A percentile compares a stretch with the other conserved stretches of the same genome.
Evolutionary conservation across 2,888 invertebrate species (phyloP).

Genomic region (Drosophila incognita): DNA sequence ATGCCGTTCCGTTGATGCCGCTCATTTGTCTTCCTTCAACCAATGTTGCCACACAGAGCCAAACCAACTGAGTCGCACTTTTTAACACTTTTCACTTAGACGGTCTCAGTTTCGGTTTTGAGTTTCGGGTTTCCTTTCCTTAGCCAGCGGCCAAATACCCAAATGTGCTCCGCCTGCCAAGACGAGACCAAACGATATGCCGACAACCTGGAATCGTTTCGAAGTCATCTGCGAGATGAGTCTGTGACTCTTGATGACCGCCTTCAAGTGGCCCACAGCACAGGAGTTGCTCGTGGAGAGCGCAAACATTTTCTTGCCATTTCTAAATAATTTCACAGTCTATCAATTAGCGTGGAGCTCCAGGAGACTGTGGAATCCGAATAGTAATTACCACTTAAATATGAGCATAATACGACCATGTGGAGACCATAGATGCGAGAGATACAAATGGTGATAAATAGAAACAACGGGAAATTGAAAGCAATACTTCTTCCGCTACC

Average conservation of each 20-base stretch:
- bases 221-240: slow-evolving; percentile 12
- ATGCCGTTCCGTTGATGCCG: slow-evolving; percentile 51
- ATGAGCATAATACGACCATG: background rate
- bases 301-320: slow-evolving; percentile 48
- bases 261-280: slow-evolving; percentile 37
- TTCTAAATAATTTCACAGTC: slow-evolving; percentile 79
- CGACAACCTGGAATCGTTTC: slow-evolving; percentile 44
- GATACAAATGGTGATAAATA: background rate
- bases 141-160: slow-evolving; percentile 50
- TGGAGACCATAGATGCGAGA: no score
- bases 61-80: slow-evolving; percentile 58
- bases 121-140: slow-evolving; percentile 3
- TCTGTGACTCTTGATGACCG: slow-evolving; percentile 47
- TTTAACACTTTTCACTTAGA: slow-evolving; percentile 80
- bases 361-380: slow-evolving; percentile 24
- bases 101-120: slow-evolving; percentile 11
- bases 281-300: slow-evolving; percentile 49
- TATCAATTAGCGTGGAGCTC: slow-evolving; percentile 71
- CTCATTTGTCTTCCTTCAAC: slow-evolving; percentile 70
- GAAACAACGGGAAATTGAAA: background rate
- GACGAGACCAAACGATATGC: slow-evolving; percentile 55
- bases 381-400: background rate
- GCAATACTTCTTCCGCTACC: no score
- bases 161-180: slow-evolving; percentile 37
- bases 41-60: slow-evolving; percentile 53